phyloP scores from a whole-genome alignment of 2,113 vertebrate species.

The Alethe castanea region DNA sequence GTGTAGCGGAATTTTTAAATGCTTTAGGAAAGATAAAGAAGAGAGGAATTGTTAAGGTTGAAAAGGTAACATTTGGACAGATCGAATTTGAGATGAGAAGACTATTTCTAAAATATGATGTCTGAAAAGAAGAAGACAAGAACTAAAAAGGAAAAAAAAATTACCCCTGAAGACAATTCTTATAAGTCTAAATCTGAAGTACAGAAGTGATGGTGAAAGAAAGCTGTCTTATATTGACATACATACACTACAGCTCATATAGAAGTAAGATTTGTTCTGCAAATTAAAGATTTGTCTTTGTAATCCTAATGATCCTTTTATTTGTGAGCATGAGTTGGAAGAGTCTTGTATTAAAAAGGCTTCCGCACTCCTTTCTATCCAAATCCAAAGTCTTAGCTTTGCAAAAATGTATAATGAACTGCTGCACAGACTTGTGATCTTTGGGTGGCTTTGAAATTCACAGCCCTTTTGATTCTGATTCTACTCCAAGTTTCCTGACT shows the following conservation, averaged over 20 bases:
- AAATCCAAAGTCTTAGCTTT: neutral
- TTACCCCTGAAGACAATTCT: neutral
- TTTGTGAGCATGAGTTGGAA: neutral
- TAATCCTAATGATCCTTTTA: neutral
- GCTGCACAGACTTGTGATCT: neutral
- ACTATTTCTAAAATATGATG: neutral
- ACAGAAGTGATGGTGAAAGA: neutral
- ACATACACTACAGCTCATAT: neutral
- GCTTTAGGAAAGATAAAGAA: neutral
- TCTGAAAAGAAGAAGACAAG: neutral
- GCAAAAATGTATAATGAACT: neutral
- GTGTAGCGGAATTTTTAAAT: neutral
- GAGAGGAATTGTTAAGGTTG: neutral
- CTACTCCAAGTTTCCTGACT: neutral
- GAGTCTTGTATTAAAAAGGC: neutral
- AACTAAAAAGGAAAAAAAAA: neutral
- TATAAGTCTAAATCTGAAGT: neutral
- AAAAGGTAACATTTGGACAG: neutral
- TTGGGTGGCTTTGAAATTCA: neutral
- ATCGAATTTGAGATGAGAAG: neutral
- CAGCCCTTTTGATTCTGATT: neutral
- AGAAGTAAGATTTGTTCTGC: neutral
- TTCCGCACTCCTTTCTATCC: neutral
- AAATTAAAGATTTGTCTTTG: neutral
- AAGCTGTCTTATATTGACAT: neutral